Base-by-base conservation (phyloP, 2,797 vertebrate species). In the Nasua narica region DNA sequence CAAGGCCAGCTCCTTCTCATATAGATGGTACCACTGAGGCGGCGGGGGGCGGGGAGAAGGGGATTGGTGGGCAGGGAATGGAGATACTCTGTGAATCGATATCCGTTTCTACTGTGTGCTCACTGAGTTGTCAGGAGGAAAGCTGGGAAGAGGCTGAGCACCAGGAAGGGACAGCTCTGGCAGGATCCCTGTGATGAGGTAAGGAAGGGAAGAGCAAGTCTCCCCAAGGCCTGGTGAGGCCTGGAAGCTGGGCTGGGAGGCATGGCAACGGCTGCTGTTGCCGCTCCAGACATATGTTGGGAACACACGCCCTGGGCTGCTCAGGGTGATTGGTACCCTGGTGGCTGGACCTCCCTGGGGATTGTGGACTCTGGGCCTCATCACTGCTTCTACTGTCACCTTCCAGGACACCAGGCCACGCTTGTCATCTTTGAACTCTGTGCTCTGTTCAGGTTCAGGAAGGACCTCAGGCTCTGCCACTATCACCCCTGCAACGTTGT, bases 401-500 rank as follows among this genome's bases (percentile, higher is more conserved):
- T 72, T 14, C 15, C 32, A 37, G 78, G 37, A 13, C 1, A 7
- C 29, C 9, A 14, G 60, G 40, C 25, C 37, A 32, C 69, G n/a
- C 7, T 29, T 88, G 32, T 29, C 25, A 50, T n/a, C 82, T 74
- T 10, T 37, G 52, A 93, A 25, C 48, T 43, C 37, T 23, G 48
- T 54, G 18, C 52, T 87, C 74, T 79, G 62, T 65, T 86, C 56
- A 69, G 60, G 56, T 86, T 83, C 86, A 87, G 70, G 76, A 27
- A 88, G 54, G 82, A 74, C 18, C 29, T 35, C 25, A 54, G 72
- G 11, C 15, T 76, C 43, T 84, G 50, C 27, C 46, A 14, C 23
- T 48, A n/a, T 52, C 23, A 29, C 19, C 27, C 27, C 27, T 82
- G 70, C 52, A 23, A 32, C 32, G 19, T 60, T 0, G 9, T 37